Conservation (phyloP, 2,113 vertebrate species). For the Ptilorrhoa leucosticta region DNA sequence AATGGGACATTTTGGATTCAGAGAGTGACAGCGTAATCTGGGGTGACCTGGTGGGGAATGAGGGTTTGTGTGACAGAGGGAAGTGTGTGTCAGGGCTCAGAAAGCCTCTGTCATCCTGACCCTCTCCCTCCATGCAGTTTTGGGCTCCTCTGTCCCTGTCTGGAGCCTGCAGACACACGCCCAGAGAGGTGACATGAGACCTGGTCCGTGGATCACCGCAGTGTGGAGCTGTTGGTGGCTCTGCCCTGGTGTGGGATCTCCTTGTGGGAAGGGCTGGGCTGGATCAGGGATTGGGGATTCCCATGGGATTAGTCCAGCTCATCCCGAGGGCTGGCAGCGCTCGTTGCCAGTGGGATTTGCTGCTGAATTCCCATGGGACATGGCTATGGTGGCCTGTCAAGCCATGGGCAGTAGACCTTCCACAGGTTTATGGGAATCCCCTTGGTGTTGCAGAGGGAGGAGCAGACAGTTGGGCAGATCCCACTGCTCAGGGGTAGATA, state of each 20-base stretch:
- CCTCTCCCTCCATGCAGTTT: not conserved
- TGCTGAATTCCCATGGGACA: not conserved
- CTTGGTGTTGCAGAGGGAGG: not conserved
- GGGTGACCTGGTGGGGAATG: not conserved
- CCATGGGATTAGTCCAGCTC: not conserved
- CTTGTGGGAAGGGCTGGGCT: not conserved
- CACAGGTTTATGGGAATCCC: not conserved
- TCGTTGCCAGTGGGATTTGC: not conserved
- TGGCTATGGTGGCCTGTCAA: not conserved
- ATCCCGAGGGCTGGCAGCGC: rapidly evolving
- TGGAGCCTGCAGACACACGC: rapidly evolving
- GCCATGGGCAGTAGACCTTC: not conserved
- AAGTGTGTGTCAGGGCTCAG: not conserved
- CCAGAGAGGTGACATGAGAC: rapidly evolving
- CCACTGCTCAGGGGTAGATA: not conserved
- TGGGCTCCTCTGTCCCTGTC: not conserved
- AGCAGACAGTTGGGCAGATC: not conserved
- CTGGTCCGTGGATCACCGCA: rapidly evolving
- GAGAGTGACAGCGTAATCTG: not conserved
- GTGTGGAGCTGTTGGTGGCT: not conserved
- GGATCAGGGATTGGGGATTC: not conserved
- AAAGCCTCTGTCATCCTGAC: not conserved
- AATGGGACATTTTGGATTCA: not conserved
- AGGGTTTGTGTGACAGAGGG: not conserved
- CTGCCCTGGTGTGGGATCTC: not conserved